Base-by-base conservation (phyloP, 2,113 vertebrate genomes). In the Calonectris borealis region DNA sequence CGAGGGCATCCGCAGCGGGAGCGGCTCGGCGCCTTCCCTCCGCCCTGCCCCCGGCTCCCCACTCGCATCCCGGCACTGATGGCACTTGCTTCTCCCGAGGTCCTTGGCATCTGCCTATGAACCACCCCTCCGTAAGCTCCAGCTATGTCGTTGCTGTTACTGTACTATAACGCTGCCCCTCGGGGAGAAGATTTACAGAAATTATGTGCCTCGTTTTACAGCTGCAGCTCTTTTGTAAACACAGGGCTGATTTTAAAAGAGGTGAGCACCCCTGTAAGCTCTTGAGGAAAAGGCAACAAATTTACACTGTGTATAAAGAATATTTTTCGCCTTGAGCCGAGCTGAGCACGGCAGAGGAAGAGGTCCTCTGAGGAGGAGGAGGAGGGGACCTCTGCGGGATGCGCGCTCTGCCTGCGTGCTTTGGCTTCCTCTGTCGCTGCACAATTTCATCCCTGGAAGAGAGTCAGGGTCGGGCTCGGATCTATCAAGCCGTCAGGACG, bases 391-490 rank as follows among this genome's bases (percentile, higher is more conserved):
- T 76, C 26, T 42, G 84, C 3, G 6, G 77, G 52, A 36, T 60
- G 69, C 7, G 17, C 7, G 6, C 55, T 72, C 49, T 82, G 91
- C 48, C 71, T 42, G 72, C 38, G 5, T 81, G 90, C 76, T 79
- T 80, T 81, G 78, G 83, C 87, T 94, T 61, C 51, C 29, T 77
- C 84, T 77, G 17, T 66, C 44, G 11, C 72, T 73, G 90, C 76
- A 42, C 90, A 48, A 38, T 95, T 83, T 85, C 55, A 36, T 82
- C 44, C 49, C 87, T 93, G 92, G 89, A 86, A 91, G 64, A 89
- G 61, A 82, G 61, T 93, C 94, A 57, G 84, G 24, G 58, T 83
- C 54, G 70, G 48, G n/a, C 54, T 91, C n/a, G 54, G 54, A 64
- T 72, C 66, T 90, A 25, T 83, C 75, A 69, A 58, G 75, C 70